Evolutionary conservation across 2,113 vertebrate genomes (phyloP), one percentile per base, ranked within the genome.

Genomic region (Lagopus leucura): DNA sequence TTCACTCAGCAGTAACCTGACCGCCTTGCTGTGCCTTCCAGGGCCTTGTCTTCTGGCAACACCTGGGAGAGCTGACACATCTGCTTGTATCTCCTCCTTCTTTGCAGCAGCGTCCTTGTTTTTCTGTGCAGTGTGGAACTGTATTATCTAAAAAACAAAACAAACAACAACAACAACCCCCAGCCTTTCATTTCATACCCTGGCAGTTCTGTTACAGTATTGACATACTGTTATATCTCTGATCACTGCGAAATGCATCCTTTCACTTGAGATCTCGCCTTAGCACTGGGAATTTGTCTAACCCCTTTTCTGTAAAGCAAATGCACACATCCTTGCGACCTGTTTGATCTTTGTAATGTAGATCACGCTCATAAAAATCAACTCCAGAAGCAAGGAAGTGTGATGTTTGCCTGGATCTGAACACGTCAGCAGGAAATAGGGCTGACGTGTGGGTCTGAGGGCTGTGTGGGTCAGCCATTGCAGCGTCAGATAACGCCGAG

Each of bases 351-450:
- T 91, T 6, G 12, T 87, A 45, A 76, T 63, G 28, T 10, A 77
- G 67, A 60, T 70, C 52, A 34, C 28, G 11, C 57, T 71, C 34
- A 57, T 48, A 75, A 89, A 79, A 76, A 64, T 34, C 17, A 89
- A 32, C 5, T 10, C 14, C 14, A 48, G 36, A 40, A 36, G 36
- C 32, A 47, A 47, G 3, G 8, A 28, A 17, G 27, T 54, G 52
- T 17, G 27, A 8, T 54, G 27, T 87, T 92, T 91, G 82, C 19
- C 75, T 87, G 13, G 24, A 55, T 72, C 81, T 88, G 84, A 88
- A 92, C 3, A 0, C 12, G 50, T 88, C 82, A 81, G 85, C 85
- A 74, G 74, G 94, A 93, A 96, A 88, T 22, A 71, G 52, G 78
- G 36, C 36, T 36, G 36, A 36, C 36, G 36, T 36, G 36, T 36